Evolutionary conservation across 2,888 invertebrate species (phyloP).

Genomic region (Caenorhabditis afra): DNA sequence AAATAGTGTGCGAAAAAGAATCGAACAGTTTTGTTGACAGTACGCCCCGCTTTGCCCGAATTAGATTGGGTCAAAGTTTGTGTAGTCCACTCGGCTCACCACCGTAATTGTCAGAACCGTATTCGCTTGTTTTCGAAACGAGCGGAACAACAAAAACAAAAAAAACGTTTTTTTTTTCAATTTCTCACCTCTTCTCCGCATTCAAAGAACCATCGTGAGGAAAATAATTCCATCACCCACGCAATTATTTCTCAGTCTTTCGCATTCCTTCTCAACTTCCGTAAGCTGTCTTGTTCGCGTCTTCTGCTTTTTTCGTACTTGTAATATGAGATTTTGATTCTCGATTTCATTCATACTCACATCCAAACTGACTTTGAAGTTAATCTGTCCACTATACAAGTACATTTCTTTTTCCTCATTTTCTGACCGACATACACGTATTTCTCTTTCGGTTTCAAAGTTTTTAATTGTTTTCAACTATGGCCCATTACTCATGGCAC

Average conservation of each 20-base stretch:
- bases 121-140: neutral
- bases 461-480: too few species aligned
- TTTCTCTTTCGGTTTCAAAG: too few species aligned
- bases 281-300: too few species aligned
- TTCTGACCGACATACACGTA: too few species aligned
- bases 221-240: conserved; percentile 45
- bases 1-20: conserved; percentile 8
- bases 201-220: conserved; percentile 30
- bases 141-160: neutral
- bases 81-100: conserved; percentile 6
- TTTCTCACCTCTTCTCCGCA: conserved; percentile 4
- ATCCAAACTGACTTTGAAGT: too few species aligned
- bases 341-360: too few species aligned
- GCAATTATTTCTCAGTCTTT: conserved; percentile 35
- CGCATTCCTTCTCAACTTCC: too few species aligned
- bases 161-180: conserved; percentile 5
- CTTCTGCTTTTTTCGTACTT: too few species aligned
- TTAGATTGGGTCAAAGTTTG: conserved; percentile 15
- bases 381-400: conserved; percentile 16
- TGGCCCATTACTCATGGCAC: too few species aligned
- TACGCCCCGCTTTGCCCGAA: conserved; percentile 1
- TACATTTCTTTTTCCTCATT: neutral
- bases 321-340: too few species aligned
- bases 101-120: neutral
- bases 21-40: conserved; percentile 8